These are phyloP conservation scores for Anthoscopus minutus DNA, from an alignment of 2,113 vertebrate species.

Conservation along the genomic window DNA sequence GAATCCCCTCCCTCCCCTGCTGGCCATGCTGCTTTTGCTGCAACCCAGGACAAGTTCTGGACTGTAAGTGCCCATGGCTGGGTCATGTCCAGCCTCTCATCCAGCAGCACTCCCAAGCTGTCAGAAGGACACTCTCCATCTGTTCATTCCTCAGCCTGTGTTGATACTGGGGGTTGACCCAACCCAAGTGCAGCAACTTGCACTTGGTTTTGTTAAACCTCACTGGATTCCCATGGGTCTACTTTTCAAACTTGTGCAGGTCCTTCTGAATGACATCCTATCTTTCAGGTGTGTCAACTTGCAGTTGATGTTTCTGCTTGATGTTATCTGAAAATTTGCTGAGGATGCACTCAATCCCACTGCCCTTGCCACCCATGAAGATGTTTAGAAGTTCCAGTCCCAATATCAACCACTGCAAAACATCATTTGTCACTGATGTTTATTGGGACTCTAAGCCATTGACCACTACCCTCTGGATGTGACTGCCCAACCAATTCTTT, in stretches of 20 bases:
- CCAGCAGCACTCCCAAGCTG: not conserved
- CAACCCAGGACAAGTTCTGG: not conserved
- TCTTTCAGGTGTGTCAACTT: not conserved
- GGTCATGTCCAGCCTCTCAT: not conserved
- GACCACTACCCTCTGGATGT: not conserved
- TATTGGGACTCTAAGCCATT: not conserved
- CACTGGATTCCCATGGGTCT: accelerated
- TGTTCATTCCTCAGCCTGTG: not conserved
- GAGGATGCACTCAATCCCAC: accelerated
- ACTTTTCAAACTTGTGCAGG: accelerated
- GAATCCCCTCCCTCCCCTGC: not conserved
- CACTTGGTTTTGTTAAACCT: not conserved
- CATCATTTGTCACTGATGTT: not conserved
- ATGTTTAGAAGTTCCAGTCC: not conserved
- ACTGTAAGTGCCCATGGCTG: not conserved
- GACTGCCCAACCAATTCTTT: not conserved
- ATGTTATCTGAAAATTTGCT: not conserved
- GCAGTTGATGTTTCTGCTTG: no score
- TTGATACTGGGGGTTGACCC: accelerated
- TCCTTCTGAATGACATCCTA: not conserved
- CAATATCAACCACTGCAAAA: not conserved
- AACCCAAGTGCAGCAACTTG: not conserved
- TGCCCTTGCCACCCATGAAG: accelerated
- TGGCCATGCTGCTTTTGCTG: accelerated
- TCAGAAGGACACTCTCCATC: not conserved